Percentiles rank a stretch among this genome's conserved stretches.
phyloP scores from a whole-genome alignment of 1,140 invertebrate genomes.

The Helicoverpa zea region DNA sequence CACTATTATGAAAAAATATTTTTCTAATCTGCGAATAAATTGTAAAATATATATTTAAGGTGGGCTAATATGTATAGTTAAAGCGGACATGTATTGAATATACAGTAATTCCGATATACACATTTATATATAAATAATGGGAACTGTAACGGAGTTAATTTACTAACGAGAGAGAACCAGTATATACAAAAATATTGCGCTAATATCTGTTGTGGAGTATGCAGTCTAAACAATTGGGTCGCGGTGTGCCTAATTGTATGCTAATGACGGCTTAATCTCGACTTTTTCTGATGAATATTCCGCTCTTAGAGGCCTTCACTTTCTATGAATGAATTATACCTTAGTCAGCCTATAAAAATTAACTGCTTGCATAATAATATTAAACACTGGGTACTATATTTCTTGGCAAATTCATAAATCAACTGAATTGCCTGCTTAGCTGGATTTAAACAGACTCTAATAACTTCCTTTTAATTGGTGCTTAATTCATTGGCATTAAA shows the following conservation, averaged over 20 bases:
- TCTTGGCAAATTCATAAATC: not conserved
- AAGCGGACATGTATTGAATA: conserved; percentile 76
- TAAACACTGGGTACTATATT: not conserved
- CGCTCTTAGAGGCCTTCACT: not conserved
- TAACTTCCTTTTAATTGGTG: conserved; percentile 5
- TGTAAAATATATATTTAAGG: conserved; percentile 69
- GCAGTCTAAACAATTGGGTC: conserved; percentile 16
- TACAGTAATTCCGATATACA: conserved; percentile 57
- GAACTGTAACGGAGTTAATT: conserved; percentile 62
- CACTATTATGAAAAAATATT: conserved; percentile 81
- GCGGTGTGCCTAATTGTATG: conserved; percentile 22
- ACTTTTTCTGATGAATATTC: conserved; percentile 22
- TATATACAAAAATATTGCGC: conserved; percentile 51
- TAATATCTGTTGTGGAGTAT: conserved; percentile 45
- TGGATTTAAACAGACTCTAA: not conserved
- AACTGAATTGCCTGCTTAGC: not conserved
- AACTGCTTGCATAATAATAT: not conserved
- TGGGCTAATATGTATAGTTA: conserved; percentile 72
- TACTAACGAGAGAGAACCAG: conserved; percentile 44
- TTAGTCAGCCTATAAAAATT: not conserved
- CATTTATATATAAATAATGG: conserved; percentile 49
- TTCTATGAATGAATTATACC: conserved; percentile 31
- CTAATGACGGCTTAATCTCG: conserved; percentile 4
- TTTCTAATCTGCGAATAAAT: conserved; percentile 79
- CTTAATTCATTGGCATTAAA: conserved; percentile 11